Conservation (phyloP, 2,797 vertebrate species). For the Austrolebias charrua region DNA sequence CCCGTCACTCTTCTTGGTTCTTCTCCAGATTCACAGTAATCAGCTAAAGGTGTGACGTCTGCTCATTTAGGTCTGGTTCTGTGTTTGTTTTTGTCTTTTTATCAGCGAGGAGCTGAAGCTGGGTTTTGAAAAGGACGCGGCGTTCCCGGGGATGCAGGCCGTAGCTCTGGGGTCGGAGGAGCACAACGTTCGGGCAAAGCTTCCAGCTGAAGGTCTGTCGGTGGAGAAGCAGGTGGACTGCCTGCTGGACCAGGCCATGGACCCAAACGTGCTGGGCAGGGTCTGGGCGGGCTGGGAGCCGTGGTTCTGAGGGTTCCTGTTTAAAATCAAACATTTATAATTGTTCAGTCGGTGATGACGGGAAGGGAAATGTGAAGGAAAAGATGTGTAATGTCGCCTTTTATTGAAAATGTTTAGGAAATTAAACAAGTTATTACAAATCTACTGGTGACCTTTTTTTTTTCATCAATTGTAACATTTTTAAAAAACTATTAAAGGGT, state of each 20-base stretch:
- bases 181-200: slow-evolving; percentile 83
- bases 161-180: slow-evolving; percentile 81
- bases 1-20: no score
- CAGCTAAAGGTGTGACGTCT: no score
- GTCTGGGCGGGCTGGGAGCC: slow-evolving; percentile 92
- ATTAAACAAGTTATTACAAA: no score
- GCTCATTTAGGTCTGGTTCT: no score
- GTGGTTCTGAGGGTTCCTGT: slow-evolving; percentile 82
- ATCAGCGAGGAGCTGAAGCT: slow-evolving; percentile 89
- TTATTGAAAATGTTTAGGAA: background rate
- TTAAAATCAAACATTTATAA: background rate
- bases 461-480: no score
- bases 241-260: slow-evolving; percentile 92
- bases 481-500: no score
- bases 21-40: no score
- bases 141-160: slow-evolving; percentile 77
- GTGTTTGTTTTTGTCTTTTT: slow-evolving; percentile 8
- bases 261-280: slow-evolving; percentile 90
- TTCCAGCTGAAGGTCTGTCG: slow-evolving; percentile 78
- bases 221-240: slow-evolving; percentile 94
- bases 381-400: no score
- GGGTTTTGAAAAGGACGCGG: slow-evolving; percentile 82
- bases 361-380: no score
- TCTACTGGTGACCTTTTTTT: no score
- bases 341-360: no score